Percentiles rank a stretch among this genome's conserved stretches.
These are phyloP conservation scores for Gymnorhina tibicen DNA, from an alignment of 2,113 vertebrate species.

Conservation along the genomic window DNA sequence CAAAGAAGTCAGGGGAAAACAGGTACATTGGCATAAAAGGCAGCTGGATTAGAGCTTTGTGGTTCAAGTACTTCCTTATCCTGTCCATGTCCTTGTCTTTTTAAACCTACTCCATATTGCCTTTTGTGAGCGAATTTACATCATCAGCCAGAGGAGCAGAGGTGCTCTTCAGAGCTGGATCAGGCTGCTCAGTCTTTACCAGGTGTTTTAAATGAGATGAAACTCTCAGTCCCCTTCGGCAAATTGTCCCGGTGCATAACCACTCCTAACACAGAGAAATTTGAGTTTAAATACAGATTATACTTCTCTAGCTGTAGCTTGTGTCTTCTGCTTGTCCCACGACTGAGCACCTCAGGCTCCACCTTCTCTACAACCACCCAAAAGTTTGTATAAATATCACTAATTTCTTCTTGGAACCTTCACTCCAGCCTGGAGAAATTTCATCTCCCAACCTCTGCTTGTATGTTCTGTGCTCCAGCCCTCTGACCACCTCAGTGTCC, in stretches of 20 bases:
- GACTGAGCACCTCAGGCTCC: neutral
- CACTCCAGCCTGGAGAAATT: neutral
- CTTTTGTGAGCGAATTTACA: neutral
- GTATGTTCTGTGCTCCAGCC: neutral
- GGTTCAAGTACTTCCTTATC: neutral
- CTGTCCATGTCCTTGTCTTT: neutral
- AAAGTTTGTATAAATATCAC: neutral
- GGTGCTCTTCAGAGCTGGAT: neutral
- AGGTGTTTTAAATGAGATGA: neutral
- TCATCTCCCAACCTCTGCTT: neutral
- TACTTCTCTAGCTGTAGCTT: neutral
- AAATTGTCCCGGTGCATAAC: neutral
- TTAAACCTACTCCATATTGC: neutral
- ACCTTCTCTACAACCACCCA: neutral
- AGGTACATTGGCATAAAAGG: neutral
- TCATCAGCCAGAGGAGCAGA: neutral
- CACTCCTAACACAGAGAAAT: neutral
- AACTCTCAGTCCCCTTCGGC: neutral
- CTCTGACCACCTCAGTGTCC: neutral
- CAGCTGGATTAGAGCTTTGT: neutral
- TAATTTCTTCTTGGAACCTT: neutral
- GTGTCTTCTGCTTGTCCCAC: neutral
- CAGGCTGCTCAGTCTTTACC: neutral
- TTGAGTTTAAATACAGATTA: neutral
- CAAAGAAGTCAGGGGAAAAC: accelerated